Evolutionary conservation across 2,797 vertebrate species (phyloP).

Genomic region (Spondyliosoma cantharus): DNA sequence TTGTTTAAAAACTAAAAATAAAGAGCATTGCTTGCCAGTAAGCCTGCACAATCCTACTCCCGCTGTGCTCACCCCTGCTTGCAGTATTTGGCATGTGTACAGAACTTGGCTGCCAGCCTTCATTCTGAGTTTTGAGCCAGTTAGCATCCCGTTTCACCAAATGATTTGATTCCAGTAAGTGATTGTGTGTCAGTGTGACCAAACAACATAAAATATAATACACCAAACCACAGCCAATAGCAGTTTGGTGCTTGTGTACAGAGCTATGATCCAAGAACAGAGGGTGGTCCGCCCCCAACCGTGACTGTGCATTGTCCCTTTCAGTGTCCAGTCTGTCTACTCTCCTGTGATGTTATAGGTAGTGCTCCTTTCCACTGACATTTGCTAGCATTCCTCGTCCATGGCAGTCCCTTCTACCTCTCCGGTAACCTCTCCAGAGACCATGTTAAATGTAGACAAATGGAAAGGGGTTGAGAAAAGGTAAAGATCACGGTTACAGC

Average conservation of each 20-base stretch:
- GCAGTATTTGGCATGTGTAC: conserved; percentile 8
- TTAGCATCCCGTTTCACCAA: conserved; percentile 17
- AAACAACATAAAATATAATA: conserved; percentile 5
- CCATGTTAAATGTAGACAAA: neutral
- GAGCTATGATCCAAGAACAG: conserved; percentile 20
- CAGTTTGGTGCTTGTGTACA: conserved; percentile 9
- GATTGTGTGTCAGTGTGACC: neutral
- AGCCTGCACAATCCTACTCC: neutral
- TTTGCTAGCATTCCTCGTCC: neutral
- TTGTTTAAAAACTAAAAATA: neutral
- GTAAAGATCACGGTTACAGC: neutral
- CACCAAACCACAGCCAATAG: conserved; percentile 22
- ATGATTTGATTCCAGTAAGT: conserved; percentile 15
- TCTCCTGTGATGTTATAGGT: neutral
- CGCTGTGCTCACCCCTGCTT: neutral
- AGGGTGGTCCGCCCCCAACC: conserved; percentile 5
- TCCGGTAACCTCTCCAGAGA: neutral
- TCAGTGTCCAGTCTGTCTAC: neutral
- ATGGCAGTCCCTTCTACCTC: neutral
- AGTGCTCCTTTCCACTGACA: neutral
- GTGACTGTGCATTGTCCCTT: conserved; percentile 1
- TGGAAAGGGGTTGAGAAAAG: neutral
- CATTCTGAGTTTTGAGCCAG: conserved; percentile 7
- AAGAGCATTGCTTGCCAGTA: neutral
- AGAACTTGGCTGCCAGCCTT: neutral